phyloP scores from a whole-genome alignment of 1,140 invertebrate genomes.

The Aphelinus atriplicis region DNA sequence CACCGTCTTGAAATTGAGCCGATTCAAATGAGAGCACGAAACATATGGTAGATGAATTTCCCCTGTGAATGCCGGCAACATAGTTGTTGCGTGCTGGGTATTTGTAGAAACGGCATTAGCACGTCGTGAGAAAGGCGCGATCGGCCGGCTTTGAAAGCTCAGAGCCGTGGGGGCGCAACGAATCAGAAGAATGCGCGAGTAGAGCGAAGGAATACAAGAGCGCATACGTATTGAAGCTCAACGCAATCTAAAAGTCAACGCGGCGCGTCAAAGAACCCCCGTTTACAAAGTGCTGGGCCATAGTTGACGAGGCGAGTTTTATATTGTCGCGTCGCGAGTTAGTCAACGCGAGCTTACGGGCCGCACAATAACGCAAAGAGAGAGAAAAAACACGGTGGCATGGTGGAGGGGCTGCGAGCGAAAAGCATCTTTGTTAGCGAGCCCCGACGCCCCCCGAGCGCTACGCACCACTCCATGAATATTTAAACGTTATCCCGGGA shows the following conservation, averaged over 20 bases:
- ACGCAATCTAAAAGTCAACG: conserved; percentile 30
- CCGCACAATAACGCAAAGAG: not conserved
- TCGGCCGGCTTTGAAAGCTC: too few relatives aligned
- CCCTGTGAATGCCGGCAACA: too few relatives aligned
- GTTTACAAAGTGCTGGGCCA: not conserved
- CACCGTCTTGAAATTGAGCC: too few relatives aligned
- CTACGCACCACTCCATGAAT: conserved; percentile 5
- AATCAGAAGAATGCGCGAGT: too few relatives aligned
- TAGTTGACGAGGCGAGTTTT: not conserved
- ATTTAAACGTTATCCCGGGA: conserved; percentile 29
- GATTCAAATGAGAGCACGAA: too few relatives aligned
- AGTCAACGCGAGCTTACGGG: not conserved
- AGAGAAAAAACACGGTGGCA: not conserved
- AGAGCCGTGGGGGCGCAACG: too few relatives aligned
- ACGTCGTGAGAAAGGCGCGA: too few relatives aligned
- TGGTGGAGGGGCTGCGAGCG: not conserved
- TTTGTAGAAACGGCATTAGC: too few relatives aligned
- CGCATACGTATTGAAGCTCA: not conserved
- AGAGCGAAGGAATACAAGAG: not conserved
- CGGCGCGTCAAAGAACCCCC: conserved; percentile 12
- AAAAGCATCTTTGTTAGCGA: conserved; percentile 25
- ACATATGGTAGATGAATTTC: too few relatives aligned
- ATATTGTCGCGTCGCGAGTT: conserved; percentile 14
- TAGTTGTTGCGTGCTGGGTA: too few relatives aligned
- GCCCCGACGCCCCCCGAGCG: not conserved